Conservation (phyloP, 2,888 invertebrate genomes). For the Leptinotarsa peninsularis region DNA sequence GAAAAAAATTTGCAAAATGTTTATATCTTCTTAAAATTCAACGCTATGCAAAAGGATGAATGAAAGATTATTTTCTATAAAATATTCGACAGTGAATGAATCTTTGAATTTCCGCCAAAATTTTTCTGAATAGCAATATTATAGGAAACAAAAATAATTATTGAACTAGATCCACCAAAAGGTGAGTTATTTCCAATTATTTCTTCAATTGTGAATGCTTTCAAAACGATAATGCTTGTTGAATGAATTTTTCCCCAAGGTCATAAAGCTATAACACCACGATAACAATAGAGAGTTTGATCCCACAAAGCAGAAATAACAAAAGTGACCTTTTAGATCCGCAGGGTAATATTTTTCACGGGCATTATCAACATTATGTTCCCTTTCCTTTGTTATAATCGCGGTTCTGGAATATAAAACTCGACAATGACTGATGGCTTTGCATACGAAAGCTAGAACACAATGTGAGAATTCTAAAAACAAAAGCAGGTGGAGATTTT, state of each 20-base stretch:
- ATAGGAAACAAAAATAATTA: too few relatives aligned
- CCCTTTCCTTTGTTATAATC: conserved; percentile 31
- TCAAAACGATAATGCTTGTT: not conserved
- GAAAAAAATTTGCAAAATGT: too few relatives aligned
- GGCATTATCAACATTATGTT: conserved; percentile 36
- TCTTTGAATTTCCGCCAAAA: too few relatives aligned
- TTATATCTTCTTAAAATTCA: too few relatives aligned
- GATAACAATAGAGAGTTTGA: conserved; percentile 15
- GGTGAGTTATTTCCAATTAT: not conserved
- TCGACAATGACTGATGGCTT: conserved; percentile 37
- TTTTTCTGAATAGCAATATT: too few relatives aligned
- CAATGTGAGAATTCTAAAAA: conserved; percentile 29
- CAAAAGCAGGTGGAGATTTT: conserved; percentile 31
- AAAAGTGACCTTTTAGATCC: conserved; percentile 16
- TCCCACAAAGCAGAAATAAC: conserved; percentile 10
- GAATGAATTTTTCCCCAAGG: conserved; percentile 2
- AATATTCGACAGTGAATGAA: too few relatives aligned
- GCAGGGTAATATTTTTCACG: conserved; percentile 29
- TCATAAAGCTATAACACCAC: not conserved
- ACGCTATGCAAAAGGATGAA: too few relatives aligned
- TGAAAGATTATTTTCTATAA: too few relatives aligned
- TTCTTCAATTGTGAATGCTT: not conserved
- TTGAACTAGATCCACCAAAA: too few relatives aligned
- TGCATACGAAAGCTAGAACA: conserved; percentile 27
- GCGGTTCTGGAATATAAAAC: conserved; percentile 38